A percentile compares a stretch with the other conserved stretches of the same genome.
phyloP scores from a whole-genome alignment of 2,113 vertebrate genomes.

The Gadus macrocephalus region DNA sequence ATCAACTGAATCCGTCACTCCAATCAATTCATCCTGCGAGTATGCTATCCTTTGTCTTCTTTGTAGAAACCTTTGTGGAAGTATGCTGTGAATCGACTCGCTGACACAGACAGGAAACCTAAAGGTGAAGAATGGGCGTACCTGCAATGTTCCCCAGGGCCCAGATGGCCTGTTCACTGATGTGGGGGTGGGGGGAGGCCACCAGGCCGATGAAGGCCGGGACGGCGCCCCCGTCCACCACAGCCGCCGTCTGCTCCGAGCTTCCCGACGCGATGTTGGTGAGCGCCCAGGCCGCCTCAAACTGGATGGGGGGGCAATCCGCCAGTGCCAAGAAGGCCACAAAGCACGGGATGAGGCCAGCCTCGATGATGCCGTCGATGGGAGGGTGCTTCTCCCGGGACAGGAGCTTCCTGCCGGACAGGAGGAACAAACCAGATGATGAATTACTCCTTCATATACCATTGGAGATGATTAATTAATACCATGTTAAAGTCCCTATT shows the following conservation, averaged over 20 bases:
- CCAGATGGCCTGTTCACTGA: conserved; percentile 93
- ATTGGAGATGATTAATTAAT: too few relatives aligned
- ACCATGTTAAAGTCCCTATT: too few relatives aligned
- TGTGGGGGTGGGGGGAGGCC: conserved; percentile 80
- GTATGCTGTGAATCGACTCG: neutral
- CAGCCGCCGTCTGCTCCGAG: conserved; percentile 83
- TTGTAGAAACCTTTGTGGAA: neutral
- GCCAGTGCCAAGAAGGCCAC: conserved; percentile 78
- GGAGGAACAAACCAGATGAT: neutral
- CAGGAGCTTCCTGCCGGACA: conserved; percentile 80
- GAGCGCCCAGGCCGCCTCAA: conserved; percentile 91
- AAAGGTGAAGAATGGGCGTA: conserved; percentile 44
- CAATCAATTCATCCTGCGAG: too few relatives aligned
- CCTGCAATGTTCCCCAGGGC: conserved; percentile 92
- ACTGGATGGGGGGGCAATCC: conserved; percentile 87
- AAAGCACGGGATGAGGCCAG: conserved; percentile 82
- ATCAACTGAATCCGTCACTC: too few relatives aligned
- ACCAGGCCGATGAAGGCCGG: conserved; percentile 84
- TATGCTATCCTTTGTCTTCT: neutral
- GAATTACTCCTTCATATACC: too few relatives aligned
- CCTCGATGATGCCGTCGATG: conserved; percentile 81
- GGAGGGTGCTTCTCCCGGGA: conserved; percentile 85
- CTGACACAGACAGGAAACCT: neutral
- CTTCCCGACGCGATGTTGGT: conserved; percentile 93
- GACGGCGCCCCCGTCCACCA: conserved; percentile 86